These are phyloP conservation scores for Paramormyrops hopkinsi DNA, from an alignment of 2,797 vertebrate genomes.

Conservation along the genomic window DNA sequence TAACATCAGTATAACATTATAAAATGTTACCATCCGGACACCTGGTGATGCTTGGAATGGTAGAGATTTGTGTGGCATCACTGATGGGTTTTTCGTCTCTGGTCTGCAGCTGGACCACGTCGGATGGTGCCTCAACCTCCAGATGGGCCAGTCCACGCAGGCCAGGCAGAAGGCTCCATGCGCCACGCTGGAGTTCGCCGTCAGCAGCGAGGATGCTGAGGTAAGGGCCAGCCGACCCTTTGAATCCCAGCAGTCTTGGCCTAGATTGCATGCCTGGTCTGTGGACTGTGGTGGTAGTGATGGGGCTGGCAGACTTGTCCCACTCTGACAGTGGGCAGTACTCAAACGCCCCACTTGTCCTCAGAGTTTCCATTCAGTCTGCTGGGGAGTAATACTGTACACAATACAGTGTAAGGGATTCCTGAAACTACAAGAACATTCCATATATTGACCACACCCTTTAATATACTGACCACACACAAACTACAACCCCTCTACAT, in stretches of 20 bases:
- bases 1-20: not conserved
- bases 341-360: not conserved
- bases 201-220: conserved; percentile 77
- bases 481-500: not conserved
- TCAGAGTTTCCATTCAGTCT: not conserved
- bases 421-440: not conserved
- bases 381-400: not conserved
- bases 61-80: not conserved
- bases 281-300: not conserved
- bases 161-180: conserved; percentile 79
- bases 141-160: conserved; percentile 84
- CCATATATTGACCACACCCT: not conserved
- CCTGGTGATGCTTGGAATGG: not conserved
- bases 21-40: not conserved
- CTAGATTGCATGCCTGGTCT: not conserved
- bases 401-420: not conserved
- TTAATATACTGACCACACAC: not conserved
- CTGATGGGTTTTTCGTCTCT: conserved; percentile 13
- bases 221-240: conserved; percentile 39
- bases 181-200: conserved; percentile 79
- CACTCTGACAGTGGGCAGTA: not conserved
- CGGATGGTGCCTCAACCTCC: conserved; percentile 91
- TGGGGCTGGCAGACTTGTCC: not conserved
- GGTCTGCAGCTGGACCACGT: conserved; percentile 78
- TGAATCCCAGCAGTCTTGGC: not conserved